Conservation (phyloP, 2,113 vertebrate species). For the Odontophorus gujanensis region DNA sequence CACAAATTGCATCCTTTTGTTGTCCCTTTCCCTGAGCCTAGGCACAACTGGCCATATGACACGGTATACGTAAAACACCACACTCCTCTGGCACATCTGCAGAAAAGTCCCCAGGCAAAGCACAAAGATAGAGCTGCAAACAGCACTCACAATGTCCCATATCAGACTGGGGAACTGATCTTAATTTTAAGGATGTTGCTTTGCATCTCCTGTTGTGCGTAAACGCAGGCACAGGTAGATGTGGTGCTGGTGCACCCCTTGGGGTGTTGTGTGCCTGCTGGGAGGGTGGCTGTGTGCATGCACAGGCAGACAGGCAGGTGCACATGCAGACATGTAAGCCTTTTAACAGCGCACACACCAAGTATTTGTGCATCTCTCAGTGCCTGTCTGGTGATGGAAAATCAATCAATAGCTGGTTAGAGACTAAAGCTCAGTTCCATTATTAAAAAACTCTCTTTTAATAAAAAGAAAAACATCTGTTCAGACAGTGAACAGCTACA, state of each 20-base stretch:
- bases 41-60: constrained; percentile 17
- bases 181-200: neutral
- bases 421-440: constrained; percentile 29
- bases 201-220: neutral
- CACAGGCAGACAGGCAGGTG: neutral
- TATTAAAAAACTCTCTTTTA: constrained; percentile 44
- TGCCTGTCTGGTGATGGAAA: constrained; percentile 36
- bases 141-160: neutral
- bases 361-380: neutral
- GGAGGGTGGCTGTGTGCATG: neutral
- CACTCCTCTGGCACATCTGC: neutral
- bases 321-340: neutral
- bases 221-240: neutral
- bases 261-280: neutral
- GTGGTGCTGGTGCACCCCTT: neutral
- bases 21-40: constrained; percentile 2
- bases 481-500: neutral
- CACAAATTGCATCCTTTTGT: constrained; percentile 58
- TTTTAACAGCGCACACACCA: neutral
- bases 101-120: neutral
- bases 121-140: neutral
- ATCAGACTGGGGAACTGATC: neutral
- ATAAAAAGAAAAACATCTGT: constrained; percentile 55
- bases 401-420: constrained; percentile 56
- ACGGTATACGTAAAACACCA: neutral